Evolutionary conservation across 2,113 vertebrate genomes (phyloP), one percentile per base, ranked within the genome.

Genomic region (Xiphophorus couchianus): DNA sequence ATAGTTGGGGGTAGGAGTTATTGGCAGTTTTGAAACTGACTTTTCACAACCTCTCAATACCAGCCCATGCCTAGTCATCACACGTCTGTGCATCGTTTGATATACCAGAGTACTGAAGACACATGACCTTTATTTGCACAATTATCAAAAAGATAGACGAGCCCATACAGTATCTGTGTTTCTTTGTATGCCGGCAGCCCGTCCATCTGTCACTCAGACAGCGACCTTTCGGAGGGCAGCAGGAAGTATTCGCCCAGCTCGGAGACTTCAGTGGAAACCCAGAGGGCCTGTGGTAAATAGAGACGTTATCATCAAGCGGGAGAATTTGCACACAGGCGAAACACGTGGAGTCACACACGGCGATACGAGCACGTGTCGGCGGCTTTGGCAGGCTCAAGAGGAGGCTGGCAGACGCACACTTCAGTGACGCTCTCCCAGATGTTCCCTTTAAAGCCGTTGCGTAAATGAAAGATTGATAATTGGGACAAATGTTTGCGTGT

Each of bases 221-320:
- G 94, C 72, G 94, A 95, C 86, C 94, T 95, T 80, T 94, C 95
- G 0, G 95, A 96, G 48, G 95, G 94, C 11, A 95, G 94, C 81
- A 94, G 93, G 89, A 96, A 96, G 82, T 95, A 94, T 4, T 96
- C 95, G 7, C 95, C 95, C 81, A 95, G 94, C 89, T 96, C 95
- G 0, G 96, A 96, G 84, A 95, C 95, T 14, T 95, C 95, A 29
- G 93, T 94, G 65, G 94, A 95, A 62, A 94, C 94, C 39, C 94
- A 96, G 88, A 94, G 95, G 75, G 94, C 95, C 74, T 96, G 95
- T 27, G 95, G 96, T 96, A 86, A 96, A 58, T 76, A 35, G 27
- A 89, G 63, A 77, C 66, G 30, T 61, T 30, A 76, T 72, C 70
- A 42, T 78, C 74, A 54, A 62, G 86, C 63, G 77, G 29, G 33